These are phyloP conservation scores for Heliothis virescens DNA, from an alignment of 1,140 invertebrate genomes.

Conservation along the genomic window DNA sequence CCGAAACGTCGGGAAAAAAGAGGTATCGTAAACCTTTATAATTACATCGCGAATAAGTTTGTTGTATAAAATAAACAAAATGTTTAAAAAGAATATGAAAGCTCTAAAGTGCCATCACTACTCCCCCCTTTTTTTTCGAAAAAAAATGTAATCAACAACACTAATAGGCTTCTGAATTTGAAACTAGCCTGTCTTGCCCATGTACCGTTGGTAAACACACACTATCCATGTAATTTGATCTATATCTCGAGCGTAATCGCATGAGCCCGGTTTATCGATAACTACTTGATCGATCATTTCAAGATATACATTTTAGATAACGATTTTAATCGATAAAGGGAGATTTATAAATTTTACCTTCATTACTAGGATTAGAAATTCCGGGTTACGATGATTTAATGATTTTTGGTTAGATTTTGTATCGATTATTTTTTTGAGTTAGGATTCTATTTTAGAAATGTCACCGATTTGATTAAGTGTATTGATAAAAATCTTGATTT, in stretches of 20 bases:
- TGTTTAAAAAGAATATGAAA: no score
- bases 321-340: constrained; percentile 67
- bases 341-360: constrained; percentile 58
- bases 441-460: background rate
- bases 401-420: constrained; percentile 23
- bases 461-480: no score
- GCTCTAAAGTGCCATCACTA: no score
- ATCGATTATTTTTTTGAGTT: background rate
- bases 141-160: no score
- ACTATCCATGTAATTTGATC: constrained; percentile 69
- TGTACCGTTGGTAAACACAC: constrained; percentile 62
- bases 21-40: no score
- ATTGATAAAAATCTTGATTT: no score
- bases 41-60: no score
- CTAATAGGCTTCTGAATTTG: background rate
- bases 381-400: constrained; percentile 21
- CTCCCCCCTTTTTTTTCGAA: no score
- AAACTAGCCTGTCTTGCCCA: background rate
- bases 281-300: constrained; percentile 66
- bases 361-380: constrained; percentile 31
- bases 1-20: no score
- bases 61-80: no score
- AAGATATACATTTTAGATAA: constrained; percentile 67
- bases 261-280: constrained; percentile 65
- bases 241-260: constrained; percentile 65